These are phyloP conservation scores for Dryobates pubescens DNA, from an alignment of 2,797 vertebrate genomes.

Conservation along the genomic window DNA sequence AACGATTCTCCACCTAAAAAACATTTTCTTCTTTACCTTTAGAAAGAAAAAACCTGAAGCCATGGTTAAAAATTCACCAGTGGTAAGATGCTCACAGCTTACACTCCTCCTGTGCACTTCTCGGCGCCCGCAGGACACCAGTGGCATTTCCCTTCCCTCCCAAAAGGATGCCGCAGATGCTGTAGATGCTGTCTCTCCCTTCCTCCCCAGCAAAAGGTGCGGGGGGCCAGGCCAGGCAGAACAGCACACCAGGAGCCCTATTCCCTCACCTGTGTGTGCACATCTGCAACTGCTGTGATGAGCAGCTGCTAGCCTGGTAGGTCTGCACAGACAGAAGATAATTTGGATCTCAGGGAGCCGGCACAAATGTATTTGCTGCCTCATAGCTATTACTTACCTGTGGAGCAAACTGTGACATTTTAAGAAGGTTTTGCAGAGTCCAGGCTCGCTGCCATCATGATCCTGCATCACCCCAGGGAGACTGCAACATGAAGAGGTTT, in stretches of 20 bases:
- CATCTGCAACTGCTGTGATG: rapidly evolving
- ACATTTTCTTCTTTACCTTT: neutral
- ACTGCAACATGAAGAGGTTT: neutral
- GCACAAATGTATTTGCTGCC: neutral
- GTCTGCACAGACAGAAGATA: neutral
- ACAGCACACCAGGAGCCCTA: neutral
- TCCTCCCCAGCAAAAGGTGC: rapidly evolving
- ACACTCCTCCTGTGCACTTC: neutral
- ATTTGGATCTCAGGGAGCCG: neutral
- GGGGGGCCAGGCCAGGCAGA: rapidly evolving
- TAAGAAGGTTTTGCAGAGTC: neutral
- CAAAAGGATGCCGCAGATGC: neutral
- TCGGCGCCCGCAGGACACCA: neutral
- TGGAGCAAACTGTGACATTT: neutral
- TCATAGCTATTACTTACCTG: neutral
- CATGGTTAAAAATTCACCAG: neutral
- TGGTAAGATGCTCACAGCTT: neutral
- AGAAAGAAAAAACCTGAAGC: conserved; percentile 9
- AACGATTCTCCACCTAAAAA: neutral
- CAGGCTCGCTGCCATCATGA: neutral
- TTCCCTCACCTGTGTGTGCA: rapidly evolving
- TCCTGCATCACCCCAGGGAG: neutral
- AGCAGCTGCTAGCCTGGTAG: neutral
- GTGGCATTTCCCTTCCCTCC: neutral
- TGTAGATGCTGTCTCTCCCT: neutral